Conservation (phyloP, 35 echinoderm and acorn worm species). For the Lytechinus pictus region DNA sequence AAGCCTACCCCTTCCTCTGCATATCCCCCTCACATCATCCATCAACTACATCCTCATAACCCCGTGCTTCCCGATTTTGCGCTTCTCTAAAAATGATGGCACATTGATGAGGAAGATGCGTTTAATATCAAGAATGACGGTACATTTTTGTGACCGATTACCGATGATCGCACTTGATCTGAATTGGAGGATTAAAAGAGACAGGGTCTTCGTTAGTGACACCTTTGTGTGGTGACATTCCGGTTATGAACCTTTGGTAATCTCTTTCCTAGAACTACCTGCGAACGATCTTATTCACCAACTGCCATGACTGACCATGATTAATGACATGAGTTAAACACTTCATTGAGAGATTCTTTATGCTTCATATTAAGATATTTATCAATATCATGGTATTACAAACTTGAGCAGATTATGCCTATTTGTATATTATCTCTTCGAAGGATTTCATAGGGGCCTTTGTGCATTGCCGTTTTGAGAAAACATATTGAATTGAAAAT, state of each 20-base stretch:
- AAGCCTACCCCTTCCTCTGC: neutral
- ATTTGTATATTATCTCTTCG: too few relatives aligned
- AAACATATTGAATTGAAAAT: too few relatives aligned
- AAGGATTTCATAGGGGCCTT: too few relatives aligned
- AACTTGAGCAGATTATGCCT: too few relatives aligned
- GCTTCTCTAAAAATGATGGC: neutral
- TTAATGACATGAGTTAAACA: too few relatives aligned
- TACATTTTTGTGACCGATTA: neutral
- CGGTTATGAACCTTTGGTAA: neutral
- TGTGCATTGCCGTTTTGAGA: too few relatives aligned
- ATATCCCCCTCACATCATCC: neutral
- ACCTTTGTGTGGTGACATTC: neutral
- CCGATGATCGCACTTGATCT: neutral
- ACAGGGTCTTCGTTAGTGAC: neutral
- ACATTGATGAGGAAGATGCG: neutral
- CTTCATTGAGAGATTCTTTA: too few relatives aligned
- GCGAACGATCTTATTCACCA: neutral
- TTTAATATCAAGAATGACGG: neutral
- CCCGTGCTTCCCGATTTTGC: neutral
- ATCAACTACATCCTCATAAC: neutral
- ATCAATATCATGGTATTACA: too few relatives aligned
- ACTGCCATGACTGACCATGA: neutral
- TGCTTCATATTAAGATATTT: too few relatives aligned
- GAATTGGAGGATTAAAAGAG: neutral
- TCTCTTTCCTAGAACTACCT: neutral